phyloP scores from a whole-genome alignment of 2,888 invertebrate genomes.

The Loripinus fragilis region DNA sequence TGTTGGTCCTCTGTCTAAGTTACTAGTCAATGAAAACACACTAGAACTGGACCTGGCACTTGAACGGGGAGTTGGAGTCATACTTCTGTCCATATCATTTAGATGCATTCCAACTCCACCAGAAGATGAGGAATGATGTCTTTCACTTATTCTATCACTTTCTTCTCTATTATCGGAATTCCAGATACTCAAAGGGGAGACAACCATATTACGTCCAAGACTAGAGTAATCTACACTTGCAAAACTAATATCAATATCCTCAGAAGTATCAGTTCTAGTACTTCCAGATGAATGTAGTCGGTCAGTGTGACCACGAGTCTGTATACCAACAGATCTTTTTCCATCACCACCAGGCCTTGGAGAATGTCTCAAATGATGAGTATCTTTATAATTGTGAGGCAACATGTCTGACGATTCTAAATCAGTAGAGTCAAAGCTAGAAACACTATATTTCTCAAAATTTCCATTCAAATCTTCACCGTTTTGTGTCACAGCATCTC shows the following conservation, averaged over 20 bases:
- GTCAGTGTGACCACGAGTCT: conserved; percentile 29
- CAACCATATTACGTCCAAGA: conserved; percentile 48
- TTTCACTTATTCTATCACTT: conserved; percentile 47
- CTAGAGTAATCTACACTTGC: conserved; percentile 34
- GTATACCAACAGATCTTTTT: conserved; percentile 54
- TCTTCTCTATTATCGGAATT: conserved; percentile 62
- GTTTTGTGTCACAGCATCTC: background rate
- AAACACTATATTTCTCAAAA: background rate
- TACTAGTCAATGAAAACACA: conserved; percentile 46
- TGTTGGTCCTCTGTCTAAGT: conserved; percentile 52
- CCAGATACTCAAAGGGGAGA: conserved; percentile 69
- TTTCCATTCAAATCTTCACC: conserved; percentile 9
- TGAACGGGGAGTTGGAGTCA: conserved; percentile 46
- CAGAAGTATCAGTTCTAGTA: conserved; percentile 43
- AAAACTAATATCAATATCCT: conserved; percentile 46
- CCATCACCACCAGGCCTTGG: conserved; percentile 33
- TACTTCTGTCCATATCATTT: conserved; percentile 41
- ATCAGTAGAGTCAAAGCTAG: conserved; percentile 12
- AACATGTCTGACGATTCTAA: background rate
- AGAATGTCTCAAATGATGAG: background rate
- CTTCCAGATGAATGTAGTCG: conserved; percentile 29
- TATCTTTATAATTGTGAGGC: background rate
- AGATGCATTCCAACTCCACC: conserved; percentile 35
- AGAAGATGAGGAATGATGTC: conserved; percentile 50
- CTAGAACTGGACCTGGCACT: conserved; percentile 43